Base-by-base conservation (phyloP, 2,888 invertebrate genomes). In the Beris morrisii region DNA sequence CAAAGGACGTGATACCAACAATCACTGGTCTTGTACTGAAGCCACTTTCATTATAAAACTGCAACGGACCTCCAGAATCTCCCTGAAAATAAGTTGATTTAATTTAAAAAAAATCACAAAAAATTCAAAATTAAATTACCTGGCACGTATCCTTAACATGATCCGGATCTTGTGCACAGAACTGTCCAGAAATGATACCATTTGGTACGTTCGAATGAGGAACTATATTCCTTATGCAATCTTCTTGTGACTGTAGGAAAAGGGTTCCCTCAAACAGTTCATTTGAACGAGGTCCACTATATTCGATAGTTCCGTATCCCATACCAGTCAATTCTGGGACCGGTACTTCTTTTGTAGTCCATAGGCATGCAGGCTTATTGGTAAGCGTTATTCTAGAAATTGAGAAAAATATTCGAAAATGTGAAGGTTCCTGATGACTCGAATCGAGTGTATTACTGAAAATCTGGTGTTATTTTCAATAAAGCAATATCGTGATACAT, bases 301-400 rank as follows among this genome's bases (percentile, higher is more conserved):
- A 84, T 69, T 79, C 75, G 0, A 82, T 82, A 67, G 82, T 81
- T 1, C 88, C 88, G 81, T 86, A 88, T 56, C 88, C 88, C 72
- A 84, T 84, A 11, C 87, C 87, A 12, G 85, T 82, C 0, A 83
- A 84, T 68, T 77, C 78, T 0, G 73, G 72, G 55, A 78, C 78
- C n/a, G 80, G 78, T 38, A 83, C 71, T n/a, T 75, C 71, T 2
- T 70, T 67, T 32, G 71, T 73, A 1, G 78, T 76, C 78, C 84
- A 85, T n/a, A 88, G 77, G 70, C 87, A 87, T 3, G 87, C 85
- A 0, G 88, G 88, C 52, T 56, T 9, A 11, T 46, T 46, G 5
- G 7, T 50, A 1, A 38, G 38, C 7, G 38, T 9, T 7, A 9
- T 38, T 38, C 38, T 38, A 7, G 9, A 38, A 38, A 38, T 38